Conservation (phyloP, 2,113 vertebrate genomes). For the Herpetotheres cachinnans region DNA sequence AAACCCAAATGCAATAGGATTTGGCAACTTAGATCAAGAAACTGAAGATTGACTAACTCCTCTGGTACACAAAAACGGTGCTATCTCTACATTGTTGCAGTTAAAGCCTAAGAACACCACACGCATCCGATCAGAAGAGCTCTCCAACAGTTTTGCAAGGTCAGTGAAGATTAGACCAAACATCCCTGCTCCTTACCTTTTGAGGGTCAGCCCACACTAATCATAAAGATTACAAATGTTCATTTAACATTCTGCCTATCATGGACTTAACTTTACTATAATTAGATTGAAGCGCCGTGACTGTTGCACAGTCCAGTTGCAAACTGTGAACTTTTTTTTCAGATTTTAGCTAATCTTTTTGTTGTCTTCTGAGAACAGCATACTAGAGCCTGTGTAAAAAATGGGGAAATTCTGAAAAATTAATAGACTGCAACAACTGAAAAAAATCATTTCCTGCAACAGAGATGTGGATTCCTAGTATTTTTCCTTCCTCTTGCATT, state of each 20-base stretch:
- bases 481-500: not conserved
- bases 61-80: not conserved
- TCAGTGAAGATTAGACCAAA: not conserved
- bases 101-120: not conserved
- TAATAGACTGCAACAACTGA: not conserved
- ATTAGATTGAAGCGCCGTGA: not conserved
- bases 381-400: not conserved
- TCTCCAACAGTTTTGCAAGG: not conserved
- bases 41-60: constrained; percentile 1
- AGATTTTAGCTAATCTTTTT: not conserved
- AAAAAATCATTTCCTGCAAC: not conserved
- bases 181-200: not conserved
- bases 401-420: not conserved
- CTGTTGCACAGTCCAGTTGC: not conserved
- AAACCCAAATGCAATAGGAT: not conserved
- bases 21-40: not conserved
- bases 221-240: not conserved
- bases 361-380: not conserved
- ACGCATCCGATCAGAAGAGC: not conserved
- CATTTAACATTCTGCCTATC: not conserved
- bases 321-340: not conserved
- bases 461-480: not conserved
- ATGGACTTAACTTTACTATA: not conserved
- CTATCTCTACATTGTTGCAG: not conserved
- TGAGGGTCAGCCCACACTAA: not conserved